A percentile compares a stretch with the other conserved stretches of the same genome.
These are phyloP conservation scores for Sebastes steindachneri DNA, from an alignment of 2,797 vertebrate species.

Conservation along the genomic window DNA sequence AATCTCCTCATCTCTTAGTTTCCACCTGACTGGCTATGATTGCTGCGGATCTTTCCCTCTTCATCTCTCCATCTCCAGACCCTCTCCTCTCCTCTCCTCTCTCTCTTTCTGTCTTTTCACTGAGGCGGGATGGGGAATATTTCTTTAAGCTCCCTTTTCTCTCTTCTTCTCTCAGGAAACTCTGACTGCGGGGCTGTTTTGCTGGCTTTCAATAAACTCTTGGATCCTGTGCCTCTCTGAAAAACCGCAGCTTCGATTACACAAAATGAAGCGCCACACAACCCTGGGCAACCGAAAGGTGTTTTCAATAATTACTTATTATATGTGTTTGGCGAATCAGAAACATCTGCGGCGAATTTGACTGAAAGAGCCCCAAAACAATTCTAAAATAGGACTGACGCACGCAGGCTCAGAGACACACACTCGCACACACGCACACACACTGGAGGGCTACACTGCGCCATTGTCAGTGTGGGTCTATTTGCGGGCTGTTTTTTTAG, in stretches of 20 bases:
- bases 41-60: conserved; percentile 37
- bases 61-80: conserved; percentile 28
- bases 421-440: conserved; percentile 52
- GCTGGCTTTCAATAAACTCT: conserved; percentile 73
- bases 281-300: conserved; percentile 77
- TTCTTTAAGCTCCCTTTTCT: conserved; percentile 55
- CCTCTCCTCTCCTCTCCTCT: not conserved
- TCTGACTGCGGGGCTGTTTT: conserved; percentile 67
- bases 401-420: conserved; percentile 66
- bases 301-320: conserved; percentile 85
- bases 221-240: conserved; percentile 59
- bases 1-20: conserved; percentile 45
- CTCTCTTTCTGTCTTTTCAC: conserved; percentile 33
- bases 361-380: conserved; percentile 76
- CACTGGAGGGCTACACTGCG: conserved; percentile 65
- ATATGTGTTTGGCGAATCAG: conserved; percentile 78
- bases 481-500: conserved; percentile 81
- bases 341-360: conserved; percentile 79
- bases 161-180: conserved; percentile 69
- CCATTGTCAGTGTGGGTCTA: conserved; percentile 77
- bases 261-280: conserved; percentile 73
- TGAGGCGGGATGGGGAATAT: conserved; percentile 42
- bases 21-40: conserved; percentile 53
- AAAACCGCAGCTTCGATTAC: conserved; percentile 75
- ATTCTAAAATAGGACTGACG: conserved; percentile 83